Base-by-base conservation (phyloP, 2,113 vertebrate species). In the Ceyx melanurus region DNA sequence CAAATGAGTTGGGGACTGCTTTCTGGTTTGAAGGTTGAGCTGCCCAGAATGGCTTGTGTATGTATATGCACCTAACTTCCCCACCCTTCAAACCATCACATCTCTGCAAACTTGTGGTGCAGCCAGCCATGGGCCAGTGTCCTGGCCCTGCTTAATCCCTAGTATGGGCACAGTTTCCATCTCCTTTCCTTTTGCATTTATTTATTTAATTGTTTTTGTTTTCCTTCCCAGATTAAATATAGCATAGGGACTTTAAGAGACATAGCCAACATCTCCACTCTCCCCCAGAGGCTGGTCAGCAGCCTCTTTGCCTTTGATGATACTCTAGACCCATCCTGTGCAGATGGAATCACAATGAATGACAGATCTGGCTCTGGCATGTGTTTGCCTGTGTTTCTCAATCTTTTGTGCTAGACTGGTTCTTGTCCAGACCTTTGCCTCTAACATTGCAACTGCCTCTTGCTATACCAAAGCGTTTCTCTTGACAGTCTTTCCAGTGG, bases 211-310 rank as follows among this genome's bases (percentile, higher is more conserved):
- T 86, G 11, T 2, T 60, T 88, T 78, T 51, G 8, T 22, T 87
- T 82, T 48, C 29, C 84, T 91, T 84, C 8, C 37, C 56, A 33
- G 37, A 62, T 28, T 77, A 51, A 25, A 37, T 74, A 50, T 13
- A 56, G 20, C n/a, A 14, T 54, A 48, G 15, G 19, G 57, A 40
- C 53, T 75, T 40, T 6, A 58, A 54, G 11, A 54, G 46, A 51
- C 35, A 13, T 4, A 29, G 3, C 60, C 3, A 3, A 8, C 33
- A 31, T 76, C 46, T 76, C 25, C 21, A 14, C 4, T 22, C 31
- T 54, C 4, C 1, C 50, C 42, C 46, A 66, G 29, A 73, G 20
- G 14, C 18, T 0, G 0, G 9, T 43, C 0, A 0, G 5, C 82
- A 85, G 53, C 33, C 28, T 42, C 57, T 86, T 57, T 68, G 17